These are phyloP conservation scores for Listronotus oregonensis DNA, from an alignment of 1,140 invertebrate genomes.

Conservation along the genomic window DNA sequence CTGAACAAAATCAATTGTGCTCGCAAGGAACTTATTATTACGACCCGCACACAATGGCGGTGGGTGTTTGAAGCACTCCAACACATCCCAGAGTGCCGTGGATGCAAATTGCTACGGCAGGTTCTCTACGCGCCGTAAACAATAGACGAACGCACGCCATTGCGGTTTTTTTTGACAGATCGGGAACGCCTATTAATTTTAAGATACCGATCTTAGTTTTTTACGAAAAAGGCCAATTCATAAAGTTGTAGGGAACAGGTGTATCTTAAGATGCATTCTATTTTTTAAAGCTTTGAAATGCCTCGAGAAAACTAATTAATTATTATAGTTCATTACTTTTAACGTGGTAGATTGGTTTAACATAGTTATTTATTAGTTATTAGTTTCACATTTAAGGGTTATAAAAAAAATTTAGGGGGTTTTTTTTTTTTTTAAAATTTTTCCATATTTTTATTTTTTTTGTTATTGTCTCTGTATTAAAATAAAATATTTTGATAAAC, in stretches of 20 bases:
- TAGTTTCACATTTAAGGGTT: too few relatives aligned
- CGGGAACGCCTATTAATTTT: conserved; percentile 26
- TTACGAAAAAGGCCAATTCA: conserved; percentile 4
- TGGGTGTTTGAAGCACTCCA: conserved; percentile 50
- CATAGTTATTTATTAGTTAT: too few relatives aligned
- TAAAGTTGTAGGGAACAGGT: conserved; percentile 9
- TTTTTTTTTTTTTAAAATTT: too few relatives aligned
- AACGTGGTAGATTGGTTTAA: too few relatives aligned
- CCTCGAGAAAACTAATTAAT: too few relatives aligned
- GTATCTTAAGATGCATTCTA: neutral
- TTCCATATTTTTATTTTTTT: too few relatives aligned
- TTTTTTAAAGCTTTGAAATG: too few relatives aligned
- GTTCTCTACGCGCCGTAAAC: conserved; percentile 42
- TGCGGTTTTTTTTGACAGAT: conserved; percentile 36
- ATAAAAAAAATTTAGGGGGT: too few relatives aligned
- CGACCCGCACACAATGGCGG: conserved; percentile 49
- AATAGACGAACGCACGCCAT: conserved; percentile 44
- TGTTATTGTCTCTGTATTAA: too few relatives aligned
- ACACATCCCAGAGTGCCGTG: conserved; percentile 45
- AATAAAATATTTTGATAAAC: too few relatives aligned
- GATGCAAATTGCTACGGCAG: conserved; percentile 48
- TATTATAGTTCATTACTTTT: too few relatives aligned
- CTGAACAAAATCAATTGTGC: conserved; percentile 52
- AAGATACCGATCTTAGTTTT: conserved; percentile 3
- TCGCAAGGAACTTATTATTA: conserved; percentile 51